Evolutionary conservation across 2,797 vertebrate species (phyloP).

Genomic region (Tokudaia muenninki): DNA sequence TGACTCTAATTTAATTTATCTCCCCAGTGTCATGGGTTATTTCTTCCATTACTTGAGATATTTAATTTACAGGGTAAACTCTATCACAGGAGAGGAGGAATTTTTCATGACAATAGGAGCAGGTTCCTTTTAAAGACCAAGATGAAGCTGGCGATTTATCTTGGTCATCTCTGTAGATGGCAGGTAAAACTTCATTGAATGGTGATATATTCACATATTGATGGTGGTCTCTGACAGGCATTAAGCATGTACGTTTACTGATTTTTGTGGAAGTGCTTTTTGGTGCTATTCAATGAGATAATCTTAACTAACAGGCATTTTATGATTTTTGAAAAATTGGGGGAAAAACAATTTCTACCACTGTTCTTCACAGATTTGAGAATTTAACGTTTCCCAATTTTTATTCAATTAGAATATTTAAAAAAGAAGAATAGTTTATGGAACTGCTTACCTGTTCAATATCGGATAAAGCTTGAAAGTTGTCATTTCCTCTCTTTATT

Average conservation of each 20-base stretch:
- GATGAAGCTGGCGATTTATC: constrained; percentile 85
- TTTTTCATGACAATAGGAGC: constrained; percentile 86
- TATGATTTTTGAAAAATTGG: neutral
- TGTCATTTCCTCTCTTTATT: constrained; percentile 7
- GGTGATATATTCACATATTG: constrained; percentile 77
- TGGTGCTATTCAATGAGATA: constrained; percentile 51
- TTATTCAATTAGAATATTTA: constrained; percentile 53
- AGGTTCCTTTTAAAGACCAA: constrained; percentile 87
- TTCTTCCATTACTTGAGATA: constrained; percentile 89
- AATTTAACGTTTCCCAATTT: constrained; percentile 22
- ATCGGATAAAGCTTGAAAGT: neutral
- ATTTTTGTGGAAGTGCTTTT: constrained; percentile 63
- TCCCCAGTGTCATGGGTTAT: constrained; percentile 89
- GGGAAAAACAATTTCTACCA: neutral
- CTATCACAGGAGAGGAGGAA: constrained; percentile 85
- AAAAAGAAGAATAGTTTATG: constrained; percentile 28
- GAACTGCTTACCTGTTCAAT: neutral
- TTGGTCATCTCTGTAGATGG: constrained; percentile 82
- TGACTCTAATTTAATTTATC: constrained; percentile 92
- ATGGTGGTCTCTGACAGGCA: constrained; percentile 71
- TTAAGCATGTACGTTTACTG: constrained; percentile 75
- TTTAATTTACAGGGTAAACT: constrained; percentile 90
- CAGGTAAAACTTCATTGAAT: constrained; percentile 82
- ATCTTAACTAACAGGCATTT: constrained; percentile 38
- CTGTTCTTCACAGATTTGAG: neutral